Conservation (phyloP, 35 echinoderm and acorn worm genomes). For the Eucidaris tribuloides region DNA sequence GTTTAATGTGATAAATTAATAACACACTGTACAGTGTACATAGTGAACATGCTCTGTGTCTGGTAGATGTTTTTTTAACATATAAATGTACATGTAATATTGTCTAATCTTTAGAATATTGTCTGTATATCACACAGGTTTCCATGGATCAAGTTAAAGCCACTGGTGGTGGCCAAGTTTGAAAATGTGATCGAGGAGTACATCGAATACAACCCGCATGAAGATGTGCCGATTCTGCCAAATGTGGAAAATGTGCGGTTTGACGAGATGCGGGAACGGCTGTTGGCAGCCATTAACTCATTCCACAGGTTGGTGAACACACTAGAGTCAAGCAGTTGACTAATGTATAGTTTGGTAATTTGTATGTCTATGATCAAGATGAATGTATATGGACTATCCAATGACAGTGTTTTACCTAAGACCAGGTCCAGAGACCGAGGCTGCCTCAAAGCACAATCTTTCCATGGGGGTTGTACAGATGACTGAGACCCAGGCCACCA, state of each 20-base stretch:
- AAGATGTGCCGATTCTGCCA: slow-evolving; percentile 72
- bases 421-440: not conserved
- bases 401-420: not conserved
- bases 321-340: not conserved
- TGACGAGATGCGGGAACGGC: slow-evolving; percentile 85
- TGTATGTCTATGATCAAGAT: not conserved
- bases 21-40: no score
- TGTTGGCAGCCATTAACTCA: slow-evolving; percentile 65
- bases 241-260: slow-evolving; percentile 97
- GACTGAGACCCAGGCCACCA: no score
- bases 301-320: slow-evolving; percentile 69
- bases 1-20: no score
- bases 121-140: no score
- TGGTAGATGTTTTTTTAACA: no score
- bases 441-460: no score
- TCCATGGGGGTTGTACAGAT: no score
- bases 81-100: no score
- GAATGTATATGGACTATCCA: not conserved
- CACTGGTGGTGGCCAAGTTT: slow-evolving; percentile 72
- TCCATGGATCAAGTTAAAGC: slow-evolving; percentile 94
- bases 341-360: not conserved
- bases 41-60: no score
- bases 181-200: slow-evolving; percentile 98
- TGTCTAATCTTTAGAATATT: no score
- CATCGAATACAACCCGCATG: slow-evolving; percentile 74